Conservation (phyloP, 2,113 vertebrate genomes). For the Campylomormyrus tamandua region DNA sequence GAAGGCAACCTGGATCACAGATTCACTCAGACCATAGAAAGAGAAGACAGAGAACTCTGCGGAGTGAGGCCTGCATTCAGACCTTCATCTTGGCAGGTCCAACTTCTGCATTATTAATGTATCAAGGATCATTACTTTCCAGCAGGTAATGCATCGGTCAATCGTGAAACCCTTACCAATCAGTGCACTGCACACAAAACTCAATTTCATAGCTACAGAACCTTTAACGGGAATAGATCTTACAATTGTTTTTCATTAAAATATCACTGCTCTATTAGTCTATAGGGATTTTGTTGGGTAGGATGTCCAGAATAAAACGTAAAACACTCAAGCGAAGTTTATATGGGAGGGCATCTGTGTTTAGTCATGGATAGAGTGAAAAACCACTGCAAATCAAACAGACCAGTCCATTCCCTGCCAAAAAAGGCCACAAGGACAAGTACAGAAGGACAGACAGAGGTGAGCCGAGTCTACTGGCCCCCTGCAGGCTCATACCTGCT, state of each 20-base stretch:
- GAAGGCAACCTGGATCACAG: not conserved
- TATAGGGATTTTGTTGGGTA: not conserved
- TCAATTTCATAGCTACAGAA: not conserved
- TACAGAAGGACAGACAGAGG: not conserved
- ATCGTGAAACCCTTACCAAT: not conserved
- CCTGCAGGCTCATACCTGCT: not conserved
- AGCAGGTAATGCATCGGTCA: not conserved
- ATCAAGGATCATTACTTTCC: not conserved
- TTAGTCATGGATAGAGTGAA: not conserved
- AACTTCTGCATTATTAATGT: not conserved
- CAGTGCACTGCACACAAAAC: not conserved
- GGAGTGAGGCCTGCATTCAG: not conserved
- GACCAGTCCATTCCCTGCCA: not conserved
- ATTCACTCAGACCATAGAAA: not conserved
- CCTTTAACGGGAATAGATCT: not conserved
- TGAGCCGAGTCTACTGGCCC: not conserved
- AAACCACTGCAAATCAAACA: not conserved
- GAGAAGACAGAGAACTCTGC: not conserved
- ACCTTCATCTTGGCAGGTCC: not conserved
- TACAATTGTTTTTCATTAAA: not conserved
- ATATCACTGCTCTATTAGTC: not conserved
- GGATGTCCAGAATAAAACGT: not conserved
- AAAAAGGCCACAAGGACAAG: not conserved
- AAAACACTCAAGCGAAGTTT: not conserved
- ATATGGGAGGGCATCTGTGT: not conserved